phyloP scores from a whole-genome alignment of 1,140 invertebrate genomes.

The Hyles vespertilio region DNA sequence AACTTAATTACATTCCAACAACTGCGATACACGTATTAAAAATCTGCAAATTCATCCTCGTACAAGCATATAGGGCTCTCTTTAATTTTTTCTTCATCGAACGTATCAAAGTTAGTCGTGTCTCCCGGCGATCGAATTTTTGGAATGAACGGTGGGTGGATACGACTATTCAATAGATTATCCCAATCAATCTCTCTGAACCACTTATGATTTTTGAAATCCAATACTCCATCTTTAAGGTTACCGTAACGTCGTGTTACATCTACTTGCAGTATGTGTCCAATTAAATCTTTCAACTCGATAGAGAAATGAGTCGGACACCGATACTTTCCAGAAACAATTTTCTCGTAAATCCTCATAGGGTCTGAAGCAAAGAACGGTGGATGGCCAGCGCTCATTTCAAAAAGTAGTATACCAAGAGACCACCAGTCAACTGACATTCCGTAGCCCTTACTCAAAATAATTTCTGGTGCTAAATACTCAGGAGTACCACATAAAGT shows the following conservation, averaged over 20 bases:
- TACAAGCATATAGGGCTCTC: conserved; percentile 59
- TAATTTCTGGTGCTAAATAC: conserved; percentile 96
- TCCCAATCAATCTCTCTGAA: conserved; percentile 91
- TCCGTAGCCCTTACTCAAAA: conserved; percentile 96
- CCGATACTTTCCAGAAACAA: conserved; percentile 84
- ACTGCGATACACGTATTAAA: conserved; percentile 34
- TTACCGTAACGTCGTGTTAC: conserved; percentile 92
- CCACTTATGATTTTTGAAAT: conserved; percentile 82
- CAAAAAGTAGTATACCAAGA: conserved; percentile 89
- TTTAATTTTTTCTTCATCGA: conserved; percentile 60
- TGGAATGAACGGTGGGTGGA: conserved; percentile 87
- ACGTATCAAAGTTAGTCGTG: conserved; percentile 88
- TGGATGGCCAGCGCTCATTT: conserved; percentile 88
- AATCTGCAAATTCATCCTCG: conserved; percentile 69
- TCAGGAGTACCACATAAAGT: conserved; percentile 98
- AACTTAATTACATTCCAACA: background rate
- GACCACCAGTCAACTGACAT: conserved; percentile 98
- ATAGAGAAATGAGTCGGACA: conserved; percentile 80
- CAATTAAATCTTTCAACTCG: conserved; percentile 90
- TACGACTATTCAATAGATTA: conserved; percentile 86
- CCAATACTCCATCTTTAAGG: conserved; percentile 85
- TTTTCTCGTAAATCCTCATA: conserved; percentile 94
- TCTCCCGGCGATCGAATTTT: conserved; percentile 83
- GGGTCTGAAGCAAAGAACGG: conserved; percentile 90
- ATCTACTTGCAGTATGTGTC: conserved; percentile 90